These are phyloP conservation scores for Strigamia maritima DNA, from an alignment of 2,888 invertebrate species.

Conservation along the genomic window DNA sequence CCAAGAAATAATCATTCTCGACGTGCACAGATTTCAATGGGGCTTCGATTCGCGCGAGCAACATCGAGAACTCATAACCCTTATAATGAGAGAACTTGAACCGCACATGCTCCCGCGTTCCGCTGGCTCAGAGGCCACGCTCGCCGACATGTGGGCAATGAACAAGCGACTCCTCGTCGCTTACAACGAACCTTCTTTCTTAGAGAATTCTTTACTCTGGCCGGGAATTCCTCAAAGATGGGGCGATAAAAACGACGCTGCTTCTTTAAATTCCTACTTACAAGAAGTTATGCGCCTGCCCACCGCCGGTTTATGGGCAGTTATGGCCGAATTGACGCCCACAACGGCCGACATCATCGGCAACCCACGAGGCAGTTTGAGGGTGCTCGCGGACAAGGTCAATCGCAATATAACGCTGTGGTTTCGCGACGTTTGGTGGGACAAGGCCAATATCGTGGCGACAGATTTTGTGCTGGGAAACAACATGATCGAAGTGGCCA, in stretches of 20 bases:
- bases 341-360: conserved; percentile 63
- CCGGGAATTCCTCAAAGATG: conserved; percentile 43
- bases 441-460: conserved; percentile 56
- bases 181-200: conserved; percentile 41
- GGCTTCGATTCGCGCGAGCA: conserved; percentile 49
- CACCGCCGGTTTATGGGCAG: conserved; percentile 55
- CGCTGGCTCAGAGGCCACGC: conserved; percentile 42
- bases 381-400: conserved; percentile 64
- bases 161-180: conserved; percentile 43
- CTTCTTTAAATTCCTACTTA: conserved; percentile 59
- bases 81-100: conserved; percentile 51
- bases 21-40: conserved; percentile 62
- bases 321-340: conserved; percentile 73
- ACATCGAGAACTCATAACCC: conserved; percentile 53
- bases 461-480: conserved; percentile 58
- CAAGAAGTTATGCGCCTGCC: conserved; percentile 44
- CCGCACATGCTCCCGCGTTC: conserved; percentile 49
- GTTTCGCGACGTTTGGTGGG: conserved; percentile 58
- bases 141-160: conserved; percentile 43
- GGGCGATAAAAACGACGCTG: conserved; percentile 49
- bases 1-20: conserved; percentile 61
- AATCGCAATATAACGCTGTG: conserved; percentile 69
- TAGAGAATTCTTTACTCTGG: conserved; percentile 38
- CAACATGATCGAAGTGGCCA: conserved; percentile 56
- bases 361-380: conserved; percentile 61